phyloP scores from a whole-genome alignment of 2,797 vertebrate species.

The Microchirus variegatus region DNA sequence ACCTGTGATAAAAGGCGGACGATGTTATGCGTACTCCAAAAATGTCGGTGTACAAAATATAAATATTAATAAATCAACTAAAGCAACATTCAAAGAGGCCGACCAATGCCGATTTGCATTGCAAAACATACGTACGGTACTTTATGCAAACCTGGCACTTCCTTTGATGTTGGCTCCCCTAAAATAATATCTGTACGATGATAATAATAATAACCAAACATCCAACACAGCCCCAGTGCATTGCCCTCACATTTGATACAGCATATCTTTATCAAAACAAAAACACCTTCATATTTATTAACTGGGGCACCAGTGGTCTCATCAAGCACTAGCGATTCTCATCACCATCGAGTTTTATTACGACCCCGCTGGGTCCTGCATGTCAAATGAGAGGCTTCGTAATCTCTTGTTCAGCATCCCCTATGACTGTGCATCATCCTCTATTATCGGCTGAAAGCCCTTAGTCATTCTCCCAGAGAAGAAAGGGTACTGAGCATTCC shows the following conservation, averaged over 20 bases:
- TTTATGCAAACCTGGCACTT: constrained; percentile 38
- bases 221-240: constrained; percentile 3
- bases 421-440: constrained; percentile 69
- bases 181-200: neutral
- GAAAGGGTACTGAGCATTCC: constrained; percentile 60
- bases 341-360: constrained; percentile 60
- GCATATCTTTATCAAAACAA: constrained; percentile 28
- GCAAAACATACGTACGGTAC: constrained; percentile 31
- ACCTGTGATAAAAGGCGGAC: neutral
- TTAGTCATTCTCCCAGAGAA: constrained; percentile 73
- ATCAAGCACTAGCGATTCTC: constrained; percentile 37
- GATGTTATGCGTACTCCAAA: neutral
- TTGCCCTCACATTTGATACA: constrained; percentile 7
- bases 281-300: constrained; percentile 11
- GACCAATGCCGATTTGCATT: constrained; percentile 38
- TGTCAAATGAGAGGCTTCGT: constrained; percentile 61
- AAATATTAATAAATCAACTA: constrained; percentile 8
- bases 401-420: constrained; percentile 56
- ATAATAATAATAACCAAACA: constrained; percentile 19
- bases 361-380: constrained; percentile 37
- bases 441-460: constrained; percentile 67
- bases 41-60: neutral
- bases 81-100: constrained; percentile 8
- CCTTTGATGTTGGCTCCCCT: constrained; percentile 6
- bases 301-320: constrained; percentile 10